Base-by-base conservation (phyloP, 1,140 invertebrate species). In the Drosophila seguyi region DNA sequence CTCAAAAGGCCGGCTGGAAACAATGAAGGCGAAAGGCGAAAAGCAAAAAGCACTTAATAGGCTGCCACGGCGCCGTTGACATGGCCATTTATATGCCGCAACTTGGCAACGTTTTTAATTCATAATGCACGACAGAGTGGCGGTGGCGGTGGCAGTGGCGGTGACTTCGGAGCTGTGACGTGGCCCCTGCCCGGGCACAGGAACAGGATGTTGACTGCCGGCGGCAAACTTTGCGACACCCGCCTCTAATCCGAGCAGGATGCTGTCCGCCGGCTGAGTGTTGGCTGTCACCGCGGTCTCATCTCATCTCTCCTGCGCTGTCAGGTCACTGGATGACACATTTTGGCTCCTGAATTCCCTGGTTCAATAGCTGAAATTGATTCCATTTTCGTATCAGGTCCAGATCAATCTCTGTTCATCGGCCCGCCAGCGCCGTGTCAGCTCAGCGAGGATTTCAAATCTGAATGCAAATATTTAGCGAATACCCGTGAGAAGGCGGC, bases 51-150 rank as follows among this genome's bases (percentile, higher is more conserved):
- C 68, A 75, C 66, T 81, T 81, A 81, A 86, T 86, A 81, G 69
- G 75, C 78, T 81, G 74, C 74, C 74, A 81, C 60, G 50, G 38
- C 39, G 36, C 50, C 62, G 75, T 79, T 72, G 76, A 79, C 67
- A 66, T 72, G 75, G 62, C 80, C 80, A 83, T 82, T 82, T 82
- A 63, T 82, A 74, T 78, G 79, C 39, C 79, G 83, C 81, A 75
- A 50, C 75, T 60, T 79, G 73, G 75, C 66, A 79, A 53, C 76
- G 59, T 59, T 59, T 79, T 86, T 87, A 87, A 87, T 87, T 87
- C 79, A 82, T 87, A 87, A 75, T 86, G 66, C 75, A 68, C 31
- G 67, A 47, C 48, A 62, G 44, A 59, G 31, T 13, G 22, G 61
- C 4, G 50, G 14, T 18, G 41, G 14, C 6, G 14, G 36, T 22